Evolutionary conservation across 2,888 invertebrate genomes (phyloP).

Genomic region (Drosophila sordidula): DNA sequence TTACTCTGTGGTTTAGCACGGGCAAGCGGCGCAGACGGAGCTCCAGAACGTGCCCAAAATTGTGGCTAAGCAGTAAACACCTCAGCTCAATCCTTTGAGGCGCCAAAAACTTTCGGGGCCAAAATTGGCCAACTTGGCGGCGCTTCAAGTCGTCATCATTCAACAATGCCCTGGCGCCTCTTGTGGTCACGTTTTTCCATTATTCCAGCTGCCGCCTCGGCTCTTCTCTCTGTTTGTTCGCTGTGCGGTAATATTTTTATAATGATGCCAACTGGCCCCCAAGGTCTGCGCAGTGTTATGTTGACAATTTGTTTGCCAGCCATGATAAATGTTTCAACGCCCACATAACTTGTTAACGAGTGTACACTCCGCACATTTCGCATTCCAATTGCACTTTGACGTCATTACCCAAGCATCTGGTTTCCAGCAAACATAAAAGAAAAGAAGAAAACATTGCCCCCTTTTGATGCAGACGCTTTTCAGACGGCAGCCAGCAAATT

Average conservation of each 20-base stretch:
- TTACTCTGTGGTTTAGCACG: conserved; percentile 53
- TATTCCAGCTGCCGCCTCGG: conserved; percentile 48
- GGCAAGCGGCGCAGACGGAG: conserved; percentile 45
- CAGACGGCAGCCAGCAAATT: conserved; percentile 21
- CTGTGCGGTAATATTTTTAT: conserved; percentile 70
- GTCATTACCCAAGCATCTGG: conserved; percentile 16
- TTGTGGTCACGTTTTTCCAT: conserved; percentile 75
- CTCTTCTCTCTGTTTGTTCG: conserved; percentile 25
- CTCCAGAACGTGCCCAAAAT: background rate
- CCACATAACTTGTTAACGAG: conserved; percentile 37
- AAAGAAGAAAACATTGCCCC: conserved; percentile 5
- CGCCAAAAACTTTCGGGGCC: conserved; percentile 39
- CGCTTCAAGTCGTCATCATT: conserved; percentile 54
- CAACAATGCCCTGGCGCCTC: conserved; percentile 58
- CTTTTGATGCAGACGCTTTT: conserved; percentile 17
- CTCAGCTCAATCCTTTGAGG: conserved; percentile 41
- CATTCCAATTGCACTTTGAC: conserved; percentile 33
- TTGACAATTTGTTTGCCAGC: conserved; percentile 64
- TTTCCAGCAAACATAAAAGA: background rate
- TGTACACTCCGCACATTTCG: conserved; percentile 24
- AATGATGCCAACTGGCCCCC: conserved; percentile 62
- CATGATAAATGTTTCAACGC: conserved; percentile 52
- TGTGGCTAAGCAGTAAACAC: conserved; percentile 37
- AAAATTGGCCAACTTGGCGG: conserved; percentile 54
- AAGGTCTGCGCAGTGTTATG: conserved; percentile 42